Conservation (phyloP, 35 echinoderm and acorn worm species). For the Ptychodera flava region DNA sequence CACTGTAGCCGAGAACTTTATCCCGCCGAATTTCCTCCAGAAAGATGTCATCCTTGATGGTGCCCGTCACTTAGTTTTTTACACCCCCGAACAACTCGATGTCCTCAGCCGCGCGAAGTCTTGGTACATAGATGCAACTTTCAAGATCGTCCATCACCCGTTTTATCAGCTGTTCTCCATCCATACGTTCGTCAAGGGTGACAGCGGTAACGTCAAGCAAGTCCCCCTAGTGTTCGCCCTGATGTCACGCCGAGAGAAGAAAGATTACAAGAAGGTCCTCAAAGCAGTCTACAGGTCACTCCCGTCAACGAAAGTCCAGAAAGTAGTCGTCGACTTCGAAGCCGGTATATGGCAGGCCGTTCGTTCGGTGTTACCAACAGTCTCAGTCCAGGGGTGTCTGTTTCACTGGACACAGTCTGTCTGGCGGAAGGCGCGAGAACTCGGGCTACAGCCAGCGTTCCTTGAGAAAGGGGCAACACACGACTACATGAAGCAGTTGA, state of each 20-base stretch:
- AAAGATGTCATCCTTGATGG: background rate
- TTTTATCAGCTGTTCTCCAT: slow-evolving; percentile 50
- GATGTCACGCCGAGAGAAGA: slow-evolving; percentile 33
- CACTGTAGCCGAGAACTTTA: background rate
- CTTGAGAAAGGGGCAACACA: background rate
- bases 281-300: background rate
- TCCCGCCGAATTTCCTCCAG: background rate
- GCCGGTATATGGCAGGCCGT: slow-evolving; percentile 17
- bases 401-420: slow-evolving; percentile 68
- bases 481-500: background rate
- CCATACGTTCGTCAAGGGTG: slow-evolving; percentile 26
- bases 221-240: slow-evolving; percentile 47
- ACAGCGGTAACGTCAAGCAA: slow-evolving; percentile 10
- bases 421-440: slow-evolving; percentile 36
- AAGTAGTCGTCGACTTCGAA: slow-evolving; percentile 39
- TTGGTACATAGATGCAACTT: slow-evolving; percentile 46
- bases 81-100: background rate
- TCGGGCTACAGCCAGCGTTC: slow-evolving; percentile 4
- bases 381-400: slow-evolving; percentile 11
- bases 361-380: background rate
- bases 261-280: slow-evolving; percentile 34
- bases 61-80: background rate
- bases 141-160: slow-evolving; percentile 20
- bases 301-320: background rate
- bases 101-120: background rate